phyloP scores from a whole-genome alignment of 2,888 invertebrate species.

The Brachyopa scutellaris region DNA sequence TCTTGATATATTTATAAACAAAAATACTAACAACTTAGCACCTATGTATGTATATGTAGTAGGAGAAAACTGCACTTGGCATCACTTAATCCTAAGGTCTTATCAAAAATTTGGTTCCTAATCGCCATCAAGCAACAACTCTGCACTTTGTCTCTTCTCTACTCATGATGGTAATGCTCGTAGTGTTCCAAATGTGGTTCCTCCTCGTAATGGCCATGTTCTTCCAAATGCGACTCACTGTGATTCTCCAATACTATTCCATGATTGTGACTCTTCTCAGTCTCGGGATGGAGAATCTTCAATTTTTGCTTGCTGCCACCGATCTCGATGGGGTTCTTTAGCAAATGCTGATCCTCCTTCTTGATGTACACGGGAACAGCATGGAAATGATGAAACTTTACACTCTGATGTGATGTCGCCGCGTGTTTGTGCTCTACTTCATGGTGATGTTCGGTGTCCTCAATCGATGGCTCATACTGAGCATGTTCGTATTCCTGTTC shows the following conservation, averaged over 20 bases:
- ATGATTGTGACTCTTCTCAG: constrained; percentile 84
- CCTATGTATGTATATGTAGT: no score
- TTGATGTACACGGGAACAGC: constrained; percentile 87
- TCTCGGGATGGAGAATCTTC: constrained; percentile 85
- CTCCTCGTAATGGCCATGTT: constrained; percentile 79
- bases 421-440: constrained; percentile 86
- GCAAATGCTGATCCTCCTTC: constrained; percentile 86
- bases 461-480: constrained; percentile 79
- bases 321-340: constrained; percentile 86
- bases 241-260: constrained; percentile 85
- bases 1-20: neutral
- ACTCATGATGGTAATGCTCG: constrained; percentile 78
- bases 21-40: constrained; percentile 39
- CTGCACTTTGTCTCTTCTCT: neutral
- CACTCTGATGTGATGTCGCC: constrained; percentile 87
- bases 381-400: constrained; percentile 88
- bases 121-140: neutral
- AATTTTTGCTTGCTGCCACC: constrained; percentile 85
- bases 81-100: constrained; percentile 22
- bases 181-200: constrained; percentile 78
- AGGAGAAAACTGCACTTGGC: constrained; percentile 33
- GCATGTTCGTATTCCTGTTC: constrained; percentile 68
- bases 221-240: constrained; percentile 79
- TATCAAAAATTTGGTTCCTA: constrained; percentile 67
- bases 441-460: constrained; percentile 84